Conservation (phyloP, 30 jellyfish, hydroid and myxozoan genomes). For the Chrysaora quinquecirrha region DNA sequence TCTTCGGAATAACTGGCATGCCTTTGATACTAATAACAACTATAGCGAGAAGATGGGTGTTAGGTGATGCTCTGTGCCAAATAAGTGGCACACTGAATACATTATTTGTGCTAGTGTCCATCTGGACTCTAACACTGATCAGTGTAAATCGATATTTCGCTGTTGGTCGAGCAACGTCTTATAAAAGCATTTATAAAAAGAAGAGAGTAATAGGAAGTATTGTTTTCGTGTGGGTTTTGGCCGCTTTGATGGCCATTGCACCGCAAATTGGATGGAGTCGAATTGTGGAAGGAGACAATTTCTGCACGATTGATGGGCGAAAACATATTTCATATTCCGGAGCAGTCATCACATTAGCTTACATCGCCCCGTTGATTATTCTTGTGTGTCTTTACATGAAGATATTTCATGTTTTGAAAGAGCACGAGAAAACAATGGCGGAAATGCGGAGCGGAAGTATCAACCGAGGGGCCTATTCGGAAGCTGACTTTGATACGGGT, state of each 20-base stretch:
- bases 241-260: constrained; percentile 55
- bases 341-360: constrained; percentile 57
- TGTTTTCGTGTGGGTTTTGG: constrained; percentile 72
- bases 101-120: constrained; percentile 79
- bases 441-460: constrained; percentile 47
- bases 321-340: constrained; percentile 69
- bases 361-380: constrained; percentile 75
- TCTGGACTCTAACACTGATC: constrained; percentile 89
- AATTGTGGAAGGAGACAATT: constrained; percentile 81
- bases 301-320: constrained; percentile 93
- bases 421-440: constrained; percentile 74
- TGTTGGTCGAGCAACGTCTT: constrained; percentile 76
- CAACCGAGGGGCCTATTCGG: constrained; percentile 4
- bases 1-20: constrained; percentile 77
- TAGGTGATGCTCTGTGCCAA: constrained; percentile 82
- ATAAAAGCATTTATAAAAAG: constrained; percentile 65
- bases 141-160: constrained; percentile 90
- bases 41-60: constrained; percentile 85
- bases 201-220: constrained; percentile 61
- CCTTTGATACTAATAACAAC: constrained; percentile 82
- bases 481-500: constrained; percentile 38
- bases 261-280: constrained; percentile 98
- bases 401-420: constrained; percentile 65
- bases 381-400: constrained; percentile 68
- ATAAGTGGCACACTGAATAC: constrained; percentile 80